Conservation (phyloP, 2,797 vertebrate species). For the Rachycentron canadum region DNA sequence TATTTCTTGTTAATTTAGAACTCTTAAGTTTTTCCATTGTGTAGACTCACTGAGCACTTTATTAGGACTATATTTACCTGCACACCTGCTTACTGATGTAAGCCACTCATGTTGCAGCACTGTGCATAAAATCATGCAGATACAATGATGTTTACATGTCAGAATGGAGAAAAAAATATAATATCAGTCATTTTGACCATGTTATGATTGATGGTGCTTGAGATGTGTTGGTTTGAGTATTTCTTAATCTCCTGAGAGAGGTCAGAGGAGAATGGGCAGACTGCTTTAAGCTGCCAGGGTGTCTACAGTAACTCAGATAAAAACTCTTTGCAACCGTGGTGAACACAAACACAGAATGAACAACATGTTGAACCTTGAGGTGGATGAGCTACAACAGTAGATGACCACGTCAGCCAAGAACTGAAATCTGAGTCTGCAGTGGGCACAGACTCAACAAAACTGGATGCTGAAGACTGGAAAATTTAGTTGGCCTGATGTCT, state of each 20-base stretch:
- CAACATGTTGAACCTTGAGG: background rate
- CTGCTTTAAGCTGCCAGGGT: background rate
- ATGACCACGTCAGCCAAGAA: no score
- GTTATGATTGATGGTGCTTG: background rate
- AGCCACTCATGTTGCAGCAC: no score
- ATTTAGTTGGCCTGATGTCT: no score
- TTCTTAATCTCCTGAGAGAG: background rate
- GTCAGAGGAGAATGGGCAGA: background rate
- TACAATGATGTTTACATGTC: background rate
- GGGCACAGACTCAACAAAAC: background rate
- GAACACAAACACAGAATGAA: no score
- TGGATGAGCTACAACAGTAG: background rate
- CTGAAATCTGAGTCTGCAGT: background rate
- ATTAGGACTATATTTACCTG: background rate
- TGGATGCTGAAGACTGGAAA: background rate
- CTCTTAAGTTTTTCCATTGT: background rate
- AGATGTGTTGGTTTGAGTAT: background rate
- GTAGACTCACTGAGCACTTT: background rate
- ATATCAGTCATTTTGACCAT: background rate
- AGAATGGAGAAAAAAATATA: background rate
- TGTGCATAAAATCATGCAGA: no score
- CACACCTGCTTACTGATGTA: background rate
- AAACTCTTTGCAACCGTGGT: background rate
- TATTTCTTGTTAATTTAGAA: background rate
- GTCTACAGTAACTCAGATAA: background rate